phyloP scores from a whole-genome alignment of 1,140 invertebrate genomes.

The Branchinecta lindahli region DNA sequence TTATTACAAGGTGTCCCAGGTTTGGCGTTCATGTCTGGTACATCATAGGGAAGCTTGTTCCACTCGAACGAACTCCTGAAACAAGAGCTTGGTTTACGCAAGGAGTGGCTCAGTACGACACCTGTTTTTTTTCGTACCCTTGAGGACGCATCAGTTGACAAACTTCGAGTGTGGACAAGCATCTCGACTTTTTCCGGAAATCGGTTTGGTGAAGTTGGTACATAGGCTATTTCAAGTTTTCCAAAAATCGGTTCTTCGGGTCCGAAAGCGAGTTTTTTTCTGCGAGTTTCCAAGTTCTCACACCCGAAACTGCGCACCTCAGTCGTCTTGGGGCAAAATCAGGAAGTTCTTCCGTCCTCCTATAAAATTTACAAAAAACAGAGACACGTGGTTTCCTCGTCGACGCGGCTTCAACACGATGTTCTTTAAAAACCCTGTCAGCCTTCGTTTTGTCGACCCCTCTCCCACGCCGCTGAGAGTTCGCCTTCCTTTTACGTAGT shows the following conservation, averaged over 20 bases:
- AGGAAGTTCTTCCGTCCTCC: too few species aligned
- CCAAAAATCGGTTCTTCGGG: not conserved
- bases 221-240: not conserved
- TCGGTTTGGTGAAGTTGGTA: not conserved
- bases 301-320: too few species aligned
- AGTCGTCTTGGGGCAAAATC: too few species aligned
- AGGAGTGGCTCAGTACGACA: not conserved
- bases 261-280: not conserved
- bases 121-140: not conserved
- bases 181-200: not conserved
- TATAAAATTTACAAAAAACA: too few species aligned
- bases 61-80: constrained; percentile 75
- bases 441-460: too few species aligned
- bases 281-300: too few species aligned
- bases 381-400: too few species aligned
- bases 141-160: not conserved
- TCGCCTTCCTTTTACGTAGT: too few species aligned
- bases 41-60: constrained; percentile 71
- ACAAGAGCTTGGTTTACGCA: constrained; percentile 26
- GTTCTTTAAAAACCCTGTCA: too few species aligned
- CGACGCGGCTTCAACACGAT: too few species aligned
- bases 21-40: constrained; percentile 84
- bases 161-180: not conserved
- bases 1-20: constrained; percentile 92
- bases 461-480: too few species aligned